Conservation (phyloP, 2,113 vertebrate species). For the Porphyrio hochstetteri region DNA sequence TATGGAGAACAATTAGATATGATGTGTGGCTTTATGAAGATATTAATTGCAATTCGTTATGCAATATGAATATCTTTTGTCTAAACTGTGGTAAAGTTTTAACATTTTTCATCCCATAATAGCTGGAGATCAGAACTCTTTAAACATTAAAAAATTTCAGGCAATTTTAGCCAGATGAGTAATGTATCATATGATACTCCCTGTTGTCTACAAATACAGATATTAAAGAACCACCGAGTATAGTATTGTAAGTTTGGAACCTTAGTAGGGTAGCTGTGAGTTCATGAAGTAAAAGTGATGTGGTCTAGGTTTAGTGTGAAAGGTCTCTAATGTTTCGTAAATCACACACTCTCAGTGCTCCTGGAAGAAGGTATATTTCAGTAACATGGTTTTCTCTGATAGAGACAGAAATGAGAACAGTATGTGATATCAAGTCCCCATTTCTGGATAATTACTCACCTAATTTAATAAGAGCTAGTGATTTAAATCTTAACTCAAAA, state of each 20-base stretch:
- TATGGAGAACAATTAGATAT: background rate
- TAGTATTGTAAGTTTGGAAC: background rate
- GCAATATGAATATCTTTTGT: background rate
- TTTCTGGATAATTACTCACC: constrained; percentile 23
- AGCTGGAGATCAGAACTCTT: background rate
- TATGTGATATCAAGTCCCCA: background rate
- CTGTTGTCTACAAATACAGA: background rate
- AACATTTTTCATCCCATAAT: background rate
- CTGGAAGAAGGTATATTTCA: background rate
- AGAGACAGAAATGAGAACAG: constrained; percentile 4
- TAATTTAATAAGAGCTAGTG: constrained; percentile 37
- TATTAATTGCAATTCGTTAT: background rate
- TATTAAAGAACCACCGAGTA: background rate
- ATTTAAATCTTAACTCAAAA: constrained; percentile 64
- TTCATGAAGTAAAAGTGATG: background rate
- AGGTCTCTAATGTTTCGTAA: background rate
- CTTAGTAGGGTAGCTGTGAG: background rate
- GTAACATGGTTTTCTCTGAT: background rate
- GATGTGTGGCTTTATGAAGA: background rate
- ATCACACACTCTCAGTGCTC: background rate
- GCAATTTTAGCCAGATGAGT: background rate
- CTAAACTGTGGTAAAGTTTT: background rate
- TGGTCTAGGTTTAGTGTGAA: background rate
- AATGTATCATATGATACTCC: background rate
- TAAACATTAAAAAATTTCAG: background rate